Conservation (phyloP, 2,797 vertebrate genomes). For the Decapterus maruadsi region DNA sequence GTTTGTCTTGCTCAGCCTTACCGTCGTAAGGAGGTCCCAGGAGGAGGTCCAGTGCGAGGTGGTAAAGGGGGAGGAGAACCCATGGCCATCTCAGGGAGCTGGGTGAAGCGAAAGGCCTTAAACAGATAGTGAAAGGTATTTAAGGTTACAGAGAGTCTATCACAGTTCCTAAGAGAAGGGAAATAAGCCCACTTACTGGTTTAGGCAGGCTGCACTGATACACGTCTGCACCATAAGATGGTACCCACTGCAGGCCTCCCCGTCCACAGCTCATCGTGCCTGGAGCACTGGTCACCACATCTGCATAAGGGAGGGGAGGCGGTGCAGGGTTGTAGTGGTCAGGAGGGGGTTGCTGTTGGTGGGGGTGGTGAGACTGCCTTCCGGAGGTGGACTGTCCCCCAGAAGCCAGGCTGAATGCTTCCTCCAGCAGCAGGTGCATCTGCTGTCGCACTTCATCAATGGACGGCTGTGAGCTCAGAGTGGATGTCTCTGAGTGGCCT, state of each 20-base stretch:
- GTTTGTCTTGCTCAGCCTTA: slow-evolving; percentile 73
- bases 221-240: slow-evolving; percentile 92
- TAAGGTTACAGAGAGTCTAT: slow-evolving; percentile 22
- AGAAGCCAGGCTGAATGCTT: slow-evolving; percentile 97
- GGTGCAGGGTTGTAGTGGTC: slow-evolving; percentile 89
- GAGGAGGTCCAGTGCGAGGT: slow-evolving; percentile 93
- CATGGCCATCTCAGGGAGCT: slow-evolving; percentile 98
- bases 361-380: slow-evolving; percentile 88
- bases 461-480: slow-evolving; percentile 98
- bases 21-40: slow-evolving; percentile 93
- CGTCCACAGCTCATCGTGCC: slow-evolving; percentile 91
- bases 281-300: slow-evolving; percentile 95
- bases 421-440: slow-evolving; percentile 98
- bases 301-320: slow-evolving; percentile 92
- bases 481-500: slow-evolving; percentile 97
- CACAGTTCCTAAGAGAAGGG: background rate
- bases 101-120: slow-evolving; percentile 98
- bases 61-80: slow-evolving; percentile 95
- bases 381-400: slow-evolving; percentile 92
- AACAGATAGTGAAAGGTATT: slow-evolving; percentile 55
- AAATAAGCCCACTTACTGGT: slow-evolving; percentile 87
- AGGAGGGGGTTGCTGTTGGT: slow-evolving; percentile 78
- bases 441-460: slow-evolving; percentile 98
- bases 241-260: slow-evolving; percentile 95
- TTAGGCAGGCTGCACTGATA: slow-evolving; percentile 96